Conservation (phyloP, 2,888 invertebrate genomes). For the Torymus aiolomorphi region DNA sequence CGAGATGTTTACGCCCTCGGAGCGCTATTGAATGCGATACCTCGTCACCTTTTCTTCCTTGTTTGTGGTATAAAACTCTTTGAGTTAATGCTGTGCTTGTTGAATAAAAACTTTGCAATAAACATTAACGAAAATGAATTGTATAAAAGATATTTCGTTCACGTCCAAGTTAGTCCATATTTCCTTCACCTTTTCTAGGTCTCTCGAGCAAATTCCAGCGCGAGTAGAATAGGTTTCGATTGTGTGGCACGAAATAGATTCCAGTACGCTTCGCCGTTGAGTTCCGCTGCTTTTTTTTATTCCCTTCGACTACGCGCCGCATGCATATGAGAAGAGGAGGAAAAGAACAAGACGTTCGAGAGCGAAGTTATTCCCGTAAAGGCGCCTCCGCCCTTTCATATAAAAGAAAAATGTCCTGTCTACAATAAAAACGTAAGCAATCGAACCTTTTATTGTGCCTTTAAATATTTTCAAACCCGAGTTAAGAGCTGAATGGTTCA, state of each 20-base stretch:
- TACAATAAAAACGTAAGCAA: slow-evolving; percentile 35
- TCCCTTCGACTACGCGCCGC: slow-evolving; percentile 12
- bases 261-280: slow-evolving; percentile 40
- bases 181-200: slow-evolving; percentile 59
- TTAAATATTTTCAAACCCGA: slow-evolving; percentile 31
- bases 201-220: slow-evolving; percentile 53
- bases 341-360: slow-evolving; percentile 28
- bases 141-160: background rate
- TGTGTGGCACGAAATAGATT: slow-evolving; percentile 54
- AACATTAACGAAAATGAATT: no score
- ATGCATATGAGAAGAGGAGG: slow-evolving; percentile 18
- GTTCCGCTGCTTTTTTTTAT: slow-evolving; percentile 9
- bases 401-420: slow-evolving; percentile 41
- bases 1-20: no score
- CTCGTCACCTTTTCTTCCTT: no score
- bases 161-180: slow-evolving; percentile 43
- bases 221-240: slow-evolving; percentile 40
- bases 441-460: slow-evolving; percentile 41
- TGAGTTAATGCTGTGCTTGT: no score
- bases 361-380: slow-evolving; percentile 45
- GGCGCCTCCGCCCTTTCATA: slow-evolving; percentile 6
- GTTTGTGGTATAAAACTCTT: no score
- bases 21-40: no score
- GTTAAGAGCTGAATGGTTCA: slow-evolving; percentile 23
- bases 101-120: no score